Evolutionary conservation across 2,888 invertebrate genomes (phyloP), one percentile per base, ranked within the genome.

Genomic region (Lasiommata megera): DNA sequence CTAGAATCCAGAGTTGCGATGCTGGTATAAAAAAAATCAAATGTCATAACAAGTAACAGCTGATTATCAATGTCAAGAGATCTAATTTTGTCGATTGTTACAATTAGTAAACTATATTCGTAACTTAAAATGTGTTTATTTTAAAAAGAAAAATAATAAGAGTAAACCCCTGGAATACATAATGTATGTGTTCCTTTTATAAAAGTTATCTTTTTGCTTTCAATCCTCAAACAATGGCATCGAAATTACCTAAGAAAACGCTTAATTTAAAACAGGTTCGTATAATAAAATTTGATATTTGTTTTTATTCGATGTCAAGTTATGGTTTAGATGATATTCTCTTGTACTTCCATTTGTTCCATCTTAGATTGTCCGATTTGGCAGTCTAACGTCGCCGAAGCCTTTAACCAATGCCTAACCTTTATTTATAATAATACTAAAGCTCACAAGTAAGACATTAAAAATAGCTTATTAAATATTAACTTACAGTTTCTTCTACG

Each of bases 401-500:
- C n/a, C n/a, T n/a, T n/a, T n/a, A n/a, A n/a, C n/a, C n/a, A n/a
- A n/a, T n/a, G n/a, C n/a, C n/a, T n/a, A n/a, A n/a, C n/a, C n/a
- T n/a, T n/a, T n/a, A n/a, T n/a, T n/a, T n/a, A n/a, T n/a, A n/a
- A n/a, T n/a, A n/a, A n/a, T n/a, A n/a, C n/a, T n/a, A n/a, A n/a
- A n/a, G n/a, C n/a, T n/a, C n/a, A n/a, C n/a, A n/a, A n/a, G n/a
- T n/a, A n/a, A n/a, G n/a, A n/a, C n/a, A 23, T 23, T 23, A 5
- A 23, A 5, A 3, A 23, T n/a, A 23, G 23, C 5, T 2, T 3
- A 23, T 38, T 16, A 6, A 16, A 6, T 34, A 31, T 34, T 58
- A 60, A 53, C 58, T 92, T 92, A 23, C 80, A 97, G 96, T 97
- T 97, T 79, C 92, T 97, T 79, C 79, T 96, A 29, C 93, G 95